Conservation (phyloP, 1,140 invertebrate genomes). For the Drosophila sproati region DNA sequence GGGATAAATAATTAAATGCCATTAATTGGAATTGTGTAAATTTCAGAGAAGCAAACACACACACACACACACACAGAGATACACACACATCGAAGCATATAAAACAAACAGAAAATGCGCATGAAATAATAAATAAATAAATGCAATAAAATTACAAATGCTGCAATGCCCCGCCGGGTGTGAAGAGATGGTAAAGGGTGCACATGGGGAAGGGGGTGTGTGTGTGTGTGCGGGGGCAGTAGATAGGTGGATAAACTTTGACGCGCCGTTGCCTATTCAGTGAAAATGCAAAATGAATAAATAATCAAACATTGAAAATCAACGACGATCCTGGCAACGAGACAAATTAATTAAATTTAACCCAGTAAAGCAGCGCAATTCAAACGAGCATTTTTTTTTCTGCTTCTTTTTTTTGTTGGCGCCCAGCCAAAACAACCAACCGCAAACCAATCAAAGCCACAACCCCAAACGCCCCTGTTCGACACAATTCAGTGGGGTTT, state of each 20-base stretch:
- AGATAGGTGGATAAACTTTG: neutral
- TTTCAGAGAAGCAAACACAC: constrained; percentile 52
- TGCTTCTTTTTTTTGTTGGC: constrained; percentile 43
- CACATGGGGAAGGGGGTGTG: neutral
- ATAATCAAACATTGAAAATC: constrained; percentile 76
- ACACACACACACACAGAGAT: constrained; percentile 13
- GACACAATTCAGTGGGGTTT: neutral
- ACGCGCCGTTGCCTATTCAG: constrained; percentile 47
- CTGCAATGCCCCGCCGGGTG: constrained; percentile 52
- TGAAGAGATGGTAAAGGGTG: neutral
- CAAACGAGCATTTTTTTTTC: constrained; percentile 38
- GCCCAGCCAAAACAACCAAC: constrained; percentile 49
- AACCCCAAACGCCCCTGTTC: neutral
- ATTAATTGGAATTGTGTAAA: constrained; percentile 82
- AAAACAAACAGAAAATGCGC: constrained; percentile 44
- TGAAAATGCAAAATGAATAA: constrained; percentile 71
- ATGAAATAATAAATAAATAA: constrained; percentile 74
- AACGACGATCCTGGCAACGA: constrained; percentile 40
- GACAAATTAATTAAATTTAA: constrained; percentile 83
- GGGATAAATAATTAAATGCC: constrained; percentile 80
- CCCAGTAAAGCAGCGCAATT: constrained; percentile 69
- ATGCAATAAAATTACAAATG: constrained; percentile 76
- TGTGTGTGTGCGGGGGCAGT: too few species aligned
- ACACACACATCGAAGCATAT: constrained; percentile 14
- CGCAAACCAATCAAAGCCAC: constrained; percentile 8